Conservation (phyloP, 2,113 vertebrate species). For the Stomatorhinus ivindoensis region DNA sequence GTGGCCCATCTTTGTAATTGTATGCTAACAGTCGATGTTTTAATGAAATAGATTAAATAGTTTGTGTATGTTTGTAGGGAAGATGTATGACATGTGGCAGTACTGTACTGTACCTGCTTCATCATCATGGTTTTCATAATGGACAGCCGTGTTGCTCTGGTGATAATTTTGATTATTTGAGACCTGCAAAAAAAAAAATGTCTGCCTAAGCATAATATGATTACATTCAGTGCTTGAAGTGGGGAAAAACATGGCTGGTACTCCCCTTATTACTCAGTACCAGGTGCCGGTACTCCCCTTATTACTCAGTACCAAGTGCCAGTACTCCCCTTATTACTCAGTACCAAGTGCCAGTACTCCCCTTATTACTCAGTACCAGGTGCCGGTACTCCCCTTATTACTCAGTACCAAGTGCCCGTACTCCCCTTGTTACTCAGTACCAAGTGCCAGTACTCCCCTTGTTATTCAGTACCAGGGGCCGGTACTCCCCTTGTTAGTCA, state of each 20-base stretch:
- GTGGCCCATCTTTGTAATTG: background rate
- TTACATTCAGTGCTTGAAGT: background rate
- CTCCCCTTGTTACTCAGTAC: background rate
- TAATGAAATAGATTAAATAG: background rate
- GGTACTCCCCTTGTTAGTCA: background rate
- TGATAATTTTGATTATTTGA: constrained; percentile 36
- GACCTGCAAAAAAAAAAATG: constrained; percentile 37
- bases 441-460: background rate
- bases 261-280: background rate
- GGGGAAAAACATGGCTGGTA: background rate
- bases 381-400: background rate
- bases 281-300: background rate
- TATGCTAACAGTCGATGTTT: background rate
- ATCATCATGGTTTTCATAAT: constrained; percentile 54
- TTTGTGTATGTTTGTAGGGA: background rate
- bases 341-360: background rate
- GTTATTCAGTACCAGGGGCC: background rate
- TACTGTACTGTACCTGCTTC: constrained; percentile 53
- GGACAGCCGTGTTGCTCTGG: constrained; percentile 33
- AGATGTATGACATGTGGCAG: constrained; percentile 2
- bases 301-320: background rate
- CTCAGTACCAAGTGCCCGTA: background rate
- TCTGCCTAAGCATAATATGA: background rate
- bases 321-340: background rate
- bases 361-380: background rate